phyloP scores from a whole-genome alignment of 1,140 invertebrate genomes.

The Dendrolimus kikuchii region DNA sequence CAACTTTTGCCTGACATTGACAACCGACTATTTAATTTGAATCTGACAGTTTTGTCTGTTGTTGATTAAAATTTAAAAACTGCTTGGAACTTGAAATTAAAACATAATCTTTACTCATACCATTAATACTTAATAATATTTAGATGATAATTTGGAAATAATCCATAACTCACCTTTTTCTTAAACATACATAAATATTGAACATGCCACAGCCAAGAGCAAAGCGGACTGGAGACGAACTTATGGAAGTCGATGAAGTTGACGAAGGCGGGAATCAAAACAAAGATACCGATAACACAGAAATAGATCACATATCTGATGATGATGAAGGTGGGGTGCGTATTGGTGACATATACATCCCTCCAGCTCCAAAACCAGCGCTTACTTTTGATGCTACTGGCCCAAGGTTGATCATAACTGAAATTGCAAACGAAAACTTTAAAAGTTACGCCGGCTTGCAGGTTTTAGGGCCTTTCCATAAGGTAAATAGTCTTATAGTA shows the following conservation, averaged over 20 bases:
- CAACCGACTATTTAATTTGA: not conserved
- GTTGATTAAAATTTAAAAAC: no score
- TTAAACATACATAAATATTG: not conserved
- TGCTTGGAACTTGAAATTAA: no score
- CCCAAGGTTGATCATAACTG: slow-evolving; percentile 90
- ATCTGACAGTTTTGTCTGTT: slow-evolving; percentile 14
- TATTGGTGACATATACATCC: slow-evolving; percentile 90
- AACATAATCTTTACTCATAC: no score
- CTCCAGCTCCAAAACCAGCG: slow-evolving; percentile 84
- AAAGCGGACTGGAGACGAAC: slow-evolving; percentile 36
- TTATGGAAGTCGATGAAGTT: slow-evolving; percentile 53
- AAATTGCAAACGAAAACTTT: slow-evolving; percentile 96
- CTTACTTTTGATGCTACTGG: slow-evolving; percentile 79
- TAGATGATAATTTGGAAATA: no score
- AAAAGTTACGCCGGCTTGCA: slow-evolving; percentile 96
- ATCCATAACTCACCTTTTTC: no score
- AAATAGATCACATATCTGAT: slow-evolving; percentile 69
- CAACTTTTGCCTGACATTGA: no score
- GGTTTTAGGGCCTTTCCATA: slow-evolving; percentile 87
- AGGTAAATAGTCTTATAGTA: slow-evolving; percentile 67
- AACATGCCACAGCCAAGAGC: slow-evolving; percentile 42
- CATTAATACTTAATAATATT: no score
- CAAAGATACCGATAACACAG: slow-evolving; percentile 28
- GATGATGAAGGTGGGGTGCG: slow-evolving; percentile 76
- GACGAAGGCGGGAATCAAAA: slow-evolving; percentile 20